Evolutionary conservation across 1,140 invertebrate genomes (phyloP).

Genomic region (Scaptomyza pallida): DNA sequence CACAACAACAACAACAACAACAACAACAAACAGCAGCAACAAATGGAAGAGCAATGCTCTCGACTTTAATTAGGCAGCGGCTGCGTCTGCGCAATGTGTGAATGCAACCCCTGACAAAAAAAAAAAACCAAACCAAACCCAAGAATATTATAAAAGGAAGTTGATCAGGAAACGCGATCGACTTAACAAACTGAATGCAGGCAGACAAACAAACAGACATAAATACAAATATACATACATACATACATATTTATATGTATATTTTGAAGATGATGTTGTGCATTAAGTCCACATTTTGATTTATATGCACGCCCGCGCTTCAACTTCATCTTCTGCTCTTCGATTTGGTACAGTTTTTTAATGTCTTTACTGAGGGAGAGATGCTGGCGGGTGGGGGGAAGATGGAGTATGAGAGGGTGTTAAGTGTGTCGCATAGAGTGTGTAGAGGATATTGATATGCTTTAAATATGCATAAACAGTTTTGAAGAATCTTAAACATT

Average conservation of each 20-base stretch:
- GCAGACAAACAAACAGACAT: slow-evolving; percentile 28
- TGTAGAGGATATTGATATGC: too few relatives aligned
- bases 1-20: slow-evolving; percentile 25
- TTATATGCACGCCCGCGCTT: slow-evolving; percentile 81
- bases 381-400: too few relatives aligned
- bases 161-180: slow-evolving; percentile 35
- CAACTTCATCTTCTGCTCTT: slow-evolving; percentile 45
- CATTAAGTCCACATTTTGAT: slow-evolving; percentile 78
- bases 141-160: slow-evolving; percentile 36
- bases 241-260: slow-evolving; percentile 2
- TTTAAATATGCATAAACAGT: too few relatives aligned
- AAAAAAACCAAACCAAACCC: slow-evolving; percentile 1
- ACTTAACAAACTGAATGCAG: background rate
- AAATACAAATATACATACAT: slow-evolving; percentile 54
- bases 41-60: background rate
- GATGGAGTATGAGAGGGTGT: too few relatives aligned
- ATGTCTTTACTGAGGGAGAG: too few relatives aligned
- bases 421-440: too few relatives aligned
- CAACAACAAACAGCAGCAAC: background rate
- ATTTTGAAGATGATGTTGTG: background rate
- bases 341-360: slow-evolving; percentile 31
- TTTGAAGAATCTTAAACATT: too few relatives aligned
- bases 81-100: slow-evolving; percentile 23
- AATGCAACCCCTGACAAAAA: slow-evolving; percentile 23
- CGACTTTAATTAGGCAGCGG: slow-evolving; percentile 39